Conservation (phyloP, 2,888 invertebrate genomes). For the Mactromeris polynyma region DNA sequence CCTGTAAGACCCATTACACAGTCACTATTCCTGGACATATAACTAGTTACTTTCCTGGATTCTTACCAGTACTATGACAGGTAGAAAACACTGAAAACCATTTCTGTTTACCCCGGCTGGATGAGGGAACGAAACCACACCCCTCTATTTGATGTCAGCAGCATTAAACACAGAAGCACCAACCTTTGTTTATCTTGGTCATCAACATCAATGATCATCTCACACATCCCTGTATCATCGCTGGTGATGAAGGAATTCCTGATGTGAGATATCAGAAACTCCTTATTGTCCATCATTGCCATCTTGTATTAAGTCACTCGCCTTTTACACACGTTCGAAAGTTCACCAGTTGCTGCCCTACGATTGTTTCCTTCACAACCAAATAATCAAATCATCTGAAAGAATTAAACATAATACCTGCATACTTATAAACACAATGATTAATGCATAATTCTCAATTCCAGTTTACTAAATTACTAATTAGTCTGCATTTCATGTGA, state of each 20-base stretch:
- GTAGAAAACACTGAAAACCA: too few species aligned
- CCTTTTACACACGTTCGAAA: background rate
- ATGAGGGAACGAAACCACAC: too few species aligned
- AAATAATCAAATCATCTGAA: background rate
- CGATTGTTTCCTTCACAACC: background rate
- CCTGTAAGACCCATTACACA: too few species aligned
- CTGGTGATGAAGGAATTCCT: slow-evolving; percentile 97
- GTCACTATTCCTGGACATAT: too few species aligned
- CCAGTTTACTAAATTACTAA: too few species aligned
- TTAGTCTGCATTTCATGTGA: too few species aligned
- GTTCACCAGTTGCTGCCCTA: background rate
- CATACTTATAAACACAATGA: background rate
- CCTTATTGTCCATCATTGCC: slow-evolving; percentile 97
- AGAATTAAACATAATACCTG: background rate
- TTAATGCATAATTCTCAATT: too few species aligned
- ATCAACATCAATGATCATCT: slow-evolving; percentile 96
- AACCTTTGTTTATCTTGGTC: slow-evolving; percentile 71
- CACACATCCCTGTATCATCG: slow-evolving; percentile 97
- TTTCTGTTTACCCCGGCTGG: too few species aligned
- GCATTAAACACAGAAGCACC: too few species aligned
- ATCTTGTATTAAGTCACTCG: slow-evolving; percentile 88
- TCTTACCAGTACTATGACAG: too few species aligned
- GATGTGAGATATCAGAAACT: slow-evolving; percentile 96
- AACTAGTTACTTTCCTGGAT: too few species aligned
- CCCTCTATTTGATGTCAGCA: too few species aligned